Percentiles rank a stretch among this genome's conserved stretches.
Evolutionary conservation across 2,113 vertebrate genomes (phyloP).

Genomic region (Equus quagga): DNA sequence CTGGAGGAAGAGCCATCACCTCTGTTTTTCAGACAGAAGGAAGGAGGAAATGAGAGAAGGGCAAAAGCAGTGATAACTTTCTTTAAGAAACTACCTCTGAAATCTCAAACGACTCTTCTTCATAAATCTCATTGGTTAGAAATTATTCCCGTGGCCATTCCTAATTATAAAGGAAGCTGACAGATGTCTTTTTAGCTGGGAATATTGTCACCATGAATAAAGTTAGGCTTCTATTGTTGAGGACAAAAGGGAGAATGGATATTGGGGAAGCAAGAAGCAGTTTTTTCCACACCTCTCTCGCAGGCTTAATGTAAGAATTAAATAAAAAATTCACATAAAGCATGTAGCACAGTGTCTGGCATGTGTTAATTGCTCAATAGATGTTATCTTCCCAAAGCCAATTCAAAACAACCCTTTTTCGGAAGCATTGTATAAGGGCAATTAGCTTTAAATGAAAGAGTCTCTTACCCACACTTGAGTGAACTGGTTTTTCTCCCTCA

Average conservation of each 20-base stretch:
- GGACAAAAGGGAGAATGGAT: background rate
- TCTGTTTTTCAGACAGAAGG: background rate
- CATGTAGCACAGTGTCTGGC: background rate
- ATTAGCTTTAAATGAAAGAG: slow-evolving; percentile 22
- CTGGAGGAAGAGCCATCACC: background rate
- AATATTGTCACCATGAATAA: background rate
- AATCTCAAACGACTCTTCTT: background rate
- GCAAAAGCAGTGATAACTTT: background rate
- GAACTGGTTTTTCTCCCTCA: background rate
- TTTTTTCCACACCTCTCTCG: background rate
- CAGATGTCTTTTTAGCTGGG: background rate
- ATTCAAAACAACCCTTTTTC: background rate
- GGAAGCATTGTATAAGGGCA: background rate
- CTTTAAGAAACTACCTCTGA: background rate
- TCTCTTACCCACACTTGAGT: background rate
- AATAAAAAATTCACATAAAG: background rate
- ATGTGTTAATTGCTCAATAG: background rate
- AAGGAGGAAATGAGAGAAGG: background rate
- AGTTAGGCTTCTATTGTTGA: background rate
- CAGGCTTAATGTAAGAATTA: background rate
- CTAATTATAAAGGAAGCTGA: background rate
- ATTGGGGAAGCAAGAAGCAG: background rate
- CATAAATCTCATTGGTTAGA: background rate
- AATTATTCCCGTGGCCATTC: background rate
- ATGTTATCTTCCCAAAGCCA: background rate